phyloP scores from a whole-genome alignment of 1,140 invertebrate species.

The Chrysopa pallens region DNA sequence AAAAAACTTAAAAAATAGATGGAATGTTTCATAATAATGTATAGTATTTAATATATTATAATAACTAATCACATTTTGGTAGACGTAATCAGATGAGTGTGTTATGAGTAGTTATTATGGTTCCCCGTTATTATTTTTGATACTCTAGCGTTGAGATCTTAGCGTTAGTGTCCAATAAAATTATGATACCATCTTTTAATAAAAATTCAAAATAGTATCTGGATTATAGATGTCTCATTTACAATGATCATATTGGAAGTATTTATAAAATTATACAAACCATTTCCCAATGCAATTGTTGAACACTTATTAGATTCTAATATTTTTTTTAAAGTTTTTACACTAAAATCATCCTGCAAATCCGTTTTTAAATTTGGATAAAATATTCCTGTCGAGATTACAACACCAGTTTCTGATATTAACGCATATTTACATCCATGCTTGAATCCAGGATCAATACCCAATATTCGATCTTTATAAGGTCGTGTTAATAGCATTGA shows the following conservation, averaged over 20 bases:
- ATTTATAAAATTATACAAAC: constrained; percentile 7
- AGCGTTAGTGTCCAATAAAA: too few species aligned
- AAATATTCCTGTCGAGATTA: constrained; percentile 48
- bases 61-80: too few species aligned
- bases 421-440: constrained; percentile 74
- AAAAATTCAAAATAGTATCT: too few species aligned
- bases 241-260: background rate
- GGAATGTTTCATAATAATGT: too few species aligned
- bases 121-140: too few species aligned
- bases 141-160: too few species aligned
- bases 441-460: constrained; percentile 72
- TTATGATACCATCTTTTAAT: too few species aligned
- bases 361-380: constrained; percentile 34
- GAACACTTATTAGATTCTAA: background rate
- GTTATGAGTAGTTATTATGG: too few species aligned
- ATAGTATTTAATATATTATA: too few species aligned
- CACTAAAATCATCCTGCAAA: constrained; percentile 5
- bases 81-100: too few species aligned
- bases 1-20: too few species aligned
- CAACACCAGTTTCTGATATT: constrained; percentile 46
- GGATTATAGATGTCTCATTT: too few species aligned
- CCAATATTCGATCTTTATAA: constrained; percentile 64
- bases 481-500: constrained; percentile 62
- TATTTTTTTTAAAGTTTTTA: constrained; percentile 5
- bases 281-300: constrained; percentile 4